These are phyloP conservation scores for Tridacna crocea DNA, from an alignment of 2,888 invertebrate genomes.

Conservation along the genomic window DNA sequence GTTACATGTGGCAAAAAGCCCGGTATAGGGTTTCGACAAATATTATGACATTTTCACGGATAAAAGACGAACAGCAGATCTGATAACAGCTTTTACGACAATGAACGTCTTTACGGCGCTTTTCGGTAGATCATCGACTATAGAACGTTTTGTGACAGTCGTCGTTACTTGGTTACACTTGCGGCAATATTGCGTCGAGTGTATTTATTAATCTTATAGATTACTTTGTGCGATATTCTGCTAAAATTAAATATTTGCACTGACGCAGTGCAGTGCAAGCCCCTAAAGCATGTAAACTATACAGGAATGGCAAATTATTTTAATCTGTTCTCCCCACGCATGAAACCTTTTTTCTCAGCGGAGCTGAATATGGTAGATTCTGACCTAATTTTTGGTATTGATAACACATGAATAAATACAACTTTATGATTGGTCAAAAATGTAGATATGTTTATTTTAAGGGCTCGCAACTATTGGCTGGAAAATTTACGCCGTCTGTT, in stretches of 20 bases:
- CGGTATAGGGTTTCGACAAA: not conserved
- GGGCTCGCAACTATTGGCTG: no score
- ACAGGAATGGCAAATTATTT: no score
- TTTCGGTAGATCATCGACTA: conserved; percentile 12
- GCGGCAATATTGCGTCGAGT: not conserved
- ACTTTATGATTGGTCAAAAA: no score
- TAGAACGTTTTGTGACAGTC: conserved; percentile 6
- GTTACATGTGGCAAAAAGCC: not conserved
- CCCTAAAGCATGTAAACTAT: not conserved
- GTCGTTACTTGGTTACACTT: conserved; percentile 16
- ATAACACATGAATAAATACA: no score
- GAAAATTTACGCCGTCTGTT: no score
- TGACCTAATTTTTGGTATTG: no score
- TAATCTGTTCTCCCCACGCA: no score
- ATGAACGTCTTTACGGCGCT: conserved; percentile 1
- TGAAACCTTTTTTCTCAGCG: no score
- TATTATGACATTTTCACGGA: conserved; percentile 13
- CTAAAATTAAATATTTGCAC: conserved; percentile 18
- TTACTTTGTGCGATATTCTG: conserved; percentile 13
- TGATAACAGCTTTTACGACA: conserved; percentile 2
- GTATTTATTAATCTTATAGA: conserved; percentile 16
- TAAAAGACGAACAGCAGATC: not conserved
- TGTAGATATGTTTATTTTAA: no score
- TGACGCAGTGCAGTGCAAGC: conserved; percentile 5
- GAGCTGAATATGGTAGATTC: no score